Base-by-base conservation (phyloP, 2,888 invertebrate species). In the Tetragnatha montana region DNA sequence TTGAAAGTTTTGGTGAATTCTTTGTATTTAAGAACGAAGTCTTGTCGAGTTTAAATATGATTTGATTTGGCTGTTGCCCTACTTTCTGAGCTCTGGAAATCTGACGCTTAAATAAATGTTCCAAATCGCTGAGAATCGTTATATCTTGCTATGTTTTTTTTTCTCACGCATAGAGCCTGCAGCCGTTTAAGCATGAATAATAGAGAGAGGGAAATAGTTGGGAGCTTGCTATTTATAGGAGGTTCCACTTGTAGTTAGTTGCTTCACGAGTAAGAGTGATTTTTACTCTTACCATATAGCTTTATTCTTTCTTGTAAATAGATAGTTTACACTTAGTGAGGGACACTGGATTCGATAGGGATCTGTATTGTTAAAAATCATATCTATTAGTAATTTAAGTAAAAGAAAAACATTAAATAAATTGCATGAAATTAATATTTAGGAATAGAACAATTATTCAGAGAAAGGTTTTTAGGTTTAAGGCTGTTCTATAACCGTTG, bases 161-260 rank as follows among this genome's bases (percentile, higher is more conserved):
- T 80, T 50, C 73, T n/a, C 68, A 35, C 49, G n/a, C 47, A 12
- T 50, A 68, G 60, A 35, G 69, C 79, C 75, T 50, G 51, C 50
- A 68, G 68, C 74, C 60, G 80, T 88, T 84, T 84, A 79, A 83
- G 84, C 83, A 74, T 80, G 88, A 88, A 88, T 88, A 80, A 86
- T 86, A 80, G 80, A 84, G 75, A 50, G 35, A 49, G 68, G 74
- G 74, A 88, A 84, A 84, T 71, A 81, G 82, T 88, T 50, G 80
- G 35, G 35, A 80, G 86, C 50, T 7, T 79, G 83, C 68, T 83
- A 74, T 80, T 84, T 84, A 80, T 84, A 69, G 74, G 35, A 49
- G 74, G 60, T 79, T 68, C 60, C 80, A 84, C 21, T 84, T 88
- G 35, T 35, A 35, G 35, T 35, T 35, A 35, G 35, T 35, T 35